Evolutionary conservation across 2,888 invertebrate genomes (phyloP), one percentile per base, ranked within the genome.

Genomic region (Tiphia femorata): DNA sequence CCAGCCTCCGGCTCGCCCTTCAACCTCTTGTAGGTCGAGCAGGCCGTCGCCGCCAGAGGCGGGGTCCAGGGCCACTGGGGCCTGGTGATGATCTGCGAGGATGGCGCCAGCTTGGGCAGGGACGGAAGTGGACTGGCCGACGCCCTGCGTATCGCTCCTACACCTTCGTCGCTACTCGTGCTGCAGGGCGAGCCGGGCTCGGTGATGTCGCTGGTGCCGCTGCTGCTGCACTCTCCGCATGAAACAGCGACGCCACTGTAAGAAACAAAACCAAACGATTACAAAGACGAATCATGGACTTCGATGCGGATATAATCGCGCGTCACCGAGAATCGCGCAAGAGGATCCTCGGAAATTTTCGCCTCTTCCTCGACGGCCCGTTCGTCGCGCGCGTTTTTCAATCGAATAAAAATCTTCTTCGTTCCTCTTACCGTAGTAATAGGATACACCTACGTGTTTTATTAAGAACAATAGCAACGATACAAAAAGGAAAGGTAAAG

Each of bases 101-200:
- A 69, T 58, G 78, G 72, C 74, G 81, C 80, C 80, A 80, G 80
- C 72, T 75, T 77, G 76, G 72, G 73, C 58, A 58, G 56, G 53
- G 75, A 69, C 55, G 76, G 79, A 58, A 78, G 69, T 57, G 81
- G 77, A 63, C 78, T 77, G 49, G 75, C 75, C 23, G 78, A 75
- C 43, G 78, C 69, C 40, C 76, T 78, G 21, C 73, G 57, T 41
- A 76, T 63, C 12, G 33, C 14, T 59, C 68, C 77, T 53, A 82
- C 71, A 25, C 89, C 88, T 67, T 88, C 89, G 79, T 86, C 86
- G 76, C 86, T 85, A 84, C 88, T 79, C 25, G 91, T 90, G 84
- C 92, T 93, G 85, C 90, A 92, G 73, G 94, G 94, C 57, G 94
- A 94, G 66, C 92, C 92, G 52, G 94, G 94, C 84, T 94, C 94